phyloP scores from a whole-genome alignment of 1,140 invertebrate genomes.

The Heliconius himera region DNA sequence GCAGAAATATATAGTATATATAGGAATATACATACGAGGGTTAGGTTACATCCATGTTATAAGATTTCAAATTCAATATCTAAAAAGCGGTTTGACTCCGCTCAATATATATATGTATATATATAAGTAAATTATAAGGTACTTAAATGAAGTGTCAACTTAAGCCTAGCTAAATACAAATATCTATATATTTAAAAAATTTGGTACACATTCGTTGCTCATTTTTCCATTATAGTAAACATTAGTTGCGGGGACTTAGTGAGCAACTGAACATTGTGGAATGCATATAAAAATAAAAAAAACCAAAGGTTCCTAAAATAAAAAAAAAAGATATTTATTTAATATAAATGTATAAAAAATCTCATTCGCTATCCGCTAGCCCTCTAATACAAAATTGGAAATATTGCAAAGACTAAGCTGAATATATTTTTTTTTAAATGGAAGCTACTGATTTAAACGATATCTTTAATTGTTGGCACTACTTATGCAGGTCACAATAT shows the following conservation, averaged over 20 bases:
- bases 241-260: constrained; percentile 52
- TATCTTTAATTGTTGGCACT: constrained; percentile 34
- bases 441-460: constrained; percentile 42
- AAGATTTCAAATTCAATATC: constrained; percentile 7
- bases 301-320: constrained; percentile 36
- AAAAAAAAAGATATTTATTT: constrained; percentile 38
- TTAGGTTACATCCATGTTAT: background rate
- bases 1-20: constrained; percentile 21
- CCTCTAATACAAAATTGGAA: constrained; percentile 38
- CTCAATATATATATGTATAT: constrained; percentile 6
- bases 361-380: constrained; percentile 27
- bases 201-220: constrained; percentile 81
- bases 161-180: constrained; percentile 72
- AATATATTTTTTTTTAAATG: constrained; percentile 43
- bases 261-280: constrained; percentile 74
- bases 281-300: constrained; percentile 55
- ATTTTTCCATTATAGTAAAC: constrained; percentile 64
- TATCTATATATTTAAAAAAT: constrained; percentile 73
- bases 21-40: background rate
- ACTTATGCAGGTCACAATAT: constrained; percentile 33
- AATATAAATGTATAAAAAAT: constrained; percentile 34
- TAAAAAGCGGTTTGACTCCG: constrained; percentile 10
- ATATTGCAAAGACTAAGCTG: constrained; percentile 29
- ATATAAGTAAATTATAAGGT: constrained; percentile 40
- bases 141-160: constrained; percentile 60